These are phyloP conservation scores for Tricholauxania praeusta DNA, from an alignment of 2,888 invertebrate species.

Conservation along the genomic window DNA sequence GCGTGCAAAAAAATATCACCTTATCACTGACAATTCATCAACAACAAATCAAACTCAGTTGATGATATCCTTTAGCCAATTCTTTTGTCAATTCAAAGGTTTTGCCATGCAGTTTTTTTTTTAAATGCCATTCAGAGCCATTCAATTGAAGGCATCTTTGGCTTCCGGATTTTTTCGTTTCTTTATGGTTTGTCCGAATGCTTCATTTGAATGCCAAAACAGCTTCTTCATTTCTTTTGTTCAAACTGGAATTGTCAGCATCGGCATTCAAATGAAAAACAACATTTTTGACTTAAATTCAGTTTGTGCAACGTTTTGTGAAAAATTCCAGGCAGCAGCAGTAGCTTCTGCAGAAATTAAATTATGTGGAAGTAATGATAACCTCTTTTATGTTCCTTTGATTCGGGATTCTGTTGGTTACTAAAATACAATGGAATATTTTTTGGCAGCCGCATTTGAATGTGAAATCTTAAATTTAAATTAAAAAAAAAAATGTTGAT, in stretches of 20 bases:
- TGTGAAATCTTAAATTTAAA: slow-evolving; percentile 2
- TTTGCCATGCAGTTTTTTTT: too few species aligned
- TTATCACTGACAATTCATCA: too few species aligned
- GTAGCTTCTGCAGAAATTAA: slow-evolving; percentile 29
- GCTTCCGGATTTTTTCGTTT: too few species aligned
- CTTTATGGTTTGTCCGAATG: slow-evolving; percentile 3
- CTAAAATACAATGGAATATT: slow-evolving; percentile 8
- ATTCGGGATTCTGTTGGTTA: neutral
- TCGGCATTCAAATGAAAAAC: too few species aligned
- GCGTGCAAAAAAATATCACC: too few species aligned
- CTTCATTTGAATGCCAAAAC: slow-evolving; percentile 33
- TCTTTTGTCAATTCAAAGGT: neutral
- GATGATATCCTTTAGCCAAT: neutral
- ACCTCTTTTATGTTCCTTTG: slow-evolving; percentile 10
- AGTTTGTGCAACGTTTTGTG: slow-evolving; percentile 33
- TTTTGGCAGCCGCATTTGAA: slow-evolving; percentile 22
- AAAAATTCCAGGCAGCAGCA: slow-evolving; percentile 23
- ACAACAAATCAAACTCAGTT: too few species aligned
- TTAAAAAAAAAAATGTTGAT: too few species aligned
- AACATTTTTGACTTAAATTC: slow-evolving; percentile 5
- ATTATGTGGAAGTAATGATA: slow-evolving; percentile 38
- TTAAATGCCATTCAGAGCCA: too few species aligned
- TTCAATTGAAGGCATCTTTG: too few species aligned
- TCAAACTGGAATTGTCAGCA: neutral
- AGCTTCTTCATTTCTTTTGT: slow-evolving; percentile 9